phyloP scores from a whole-genome alignment of 2,797 vertebrate species.

The Aplochiton taeniatus region DNA sequence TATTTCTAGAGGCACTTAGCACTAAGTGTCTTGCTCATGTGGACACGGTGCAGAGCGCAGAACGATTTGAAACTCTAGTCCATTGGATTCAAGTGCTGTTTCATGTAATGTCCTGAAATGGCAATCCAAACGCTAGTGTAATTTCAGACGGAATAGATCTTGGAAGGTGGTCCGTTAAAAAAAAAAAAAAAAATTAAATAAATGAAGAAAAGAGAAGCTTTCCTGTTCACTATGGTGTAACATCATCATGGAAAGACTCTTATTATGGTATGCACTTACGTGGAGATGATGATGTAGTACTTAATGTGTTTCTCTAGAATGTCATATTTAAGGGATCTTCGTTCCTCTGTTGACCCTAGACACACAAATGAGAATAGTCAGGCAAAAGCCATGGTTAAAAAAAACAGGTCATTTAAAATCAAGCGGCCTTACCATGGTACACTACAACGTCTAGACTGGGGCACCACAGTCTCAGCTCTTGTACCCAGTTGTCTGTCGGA shows the following conservation, averaged over 20 bases:
- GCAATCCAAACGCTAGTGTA: not conserved
- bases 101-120: not conserved
- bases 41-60: not conserved
- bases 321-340: conserved; percentile 78
- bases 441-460: conserved; percentile 81
- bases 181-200: no score
- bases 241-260: not conserved
- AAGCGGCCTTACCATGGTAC: conserved; percentile 80
- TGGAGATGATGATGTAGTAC: conserved; percentile 85
- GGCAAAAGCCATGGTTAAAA: not conserved
- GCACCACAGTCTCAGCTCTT: conserved; percentile 85
- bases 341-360: conserved; percentile 81
- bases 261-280: conserved; percentile 67
- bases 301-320: conserved; percentile 78
- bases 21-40: conserved; percentile 11
- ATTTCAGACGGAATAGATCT: no score
- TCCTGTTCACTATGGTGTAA: not conserved
- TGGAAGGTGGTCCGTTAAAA: no score
- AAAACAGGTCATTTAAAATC: not conserved
- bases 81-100: not conserved
- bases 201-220: no score
- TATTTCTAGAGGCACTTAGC: conserved; percentile 24
- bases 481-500: conserved; percentile 85
- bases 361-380: not conserved
- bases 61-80: not conserved